A percentile compares a stretch with the other conserved stretches of the same genome.
phyloP scores from a whole-genome alignment of 2,888 invertebrate genomes.

The Ochropleura leucogaster region DNA sequence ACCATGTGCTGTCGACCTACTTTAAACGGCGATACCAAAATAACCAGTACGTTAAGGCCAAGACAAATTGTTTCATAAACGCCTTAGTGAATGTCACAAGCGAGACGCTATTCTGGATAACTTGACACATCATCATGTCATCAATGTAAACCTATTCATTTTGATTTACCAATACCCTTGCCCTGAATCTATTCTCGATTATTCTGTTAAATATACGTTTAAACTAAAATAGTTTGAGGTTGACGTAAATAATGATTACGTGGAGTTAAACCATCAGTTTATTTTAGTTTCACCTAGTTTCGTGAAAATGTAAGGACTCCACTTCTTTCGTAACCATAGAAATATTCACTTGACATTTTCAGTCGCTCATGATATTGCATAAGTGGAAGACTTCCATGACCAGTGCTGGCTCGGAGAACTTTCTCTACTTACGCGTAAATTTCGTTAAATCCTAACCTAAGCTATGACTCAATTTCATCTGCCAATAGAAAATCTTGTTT shows the following conservation, averaged over 20 bases:
- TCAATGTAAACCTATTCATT: slow-evolving; percentile 40
- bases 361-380: slow-evolving; percentile 23
- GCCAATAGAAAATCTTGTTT: slow-evolving; percentile 46
- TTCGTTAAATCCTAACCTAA: slow-evolving; percentile 19
- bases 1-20: slow-evolving; percentile 79
- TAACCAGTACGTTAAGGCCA: slow-evolving; percentile 76
- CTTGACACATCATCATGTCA: slow-evolving; percentile 47
- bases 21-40: slow-evolving; percentile 76
- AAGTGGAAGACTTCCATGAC: slow-evolving; percentile 11
- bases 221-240: slow-evolving; percentile 48
- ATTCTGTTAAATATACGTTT: slow-evolving; percentile 18
- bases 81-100: slow-evolving; percentile 40
- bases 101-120: slow-evolving; percentile 35
- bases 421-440: slow-evolving; percentile 48
- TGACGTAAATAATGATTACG: slow-evolving; percentile 56
- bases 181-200: slow-evolving; percentile 32
- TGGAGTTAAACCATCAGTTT: slow-evolving; percentile 48
- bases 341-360: slow-evolving; percentile 29
- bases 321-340: slow-evolving; percentile 16
- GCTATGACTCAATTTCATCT: slow-evolving; percentile 35
- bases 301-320: slow-evolving; percentile 18
- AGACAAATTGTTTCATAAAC: slow-evolving; percentile 67
- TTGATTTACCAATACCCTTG: slow-evolving; percentile 26
- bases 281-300: slow-evolving; percentile 46
- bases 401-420: slow-evolving; percentile 32